Base-by-base conservation (phyloP, 2,888 invertebrate genomes). In the Idaea aversata region DNA sequence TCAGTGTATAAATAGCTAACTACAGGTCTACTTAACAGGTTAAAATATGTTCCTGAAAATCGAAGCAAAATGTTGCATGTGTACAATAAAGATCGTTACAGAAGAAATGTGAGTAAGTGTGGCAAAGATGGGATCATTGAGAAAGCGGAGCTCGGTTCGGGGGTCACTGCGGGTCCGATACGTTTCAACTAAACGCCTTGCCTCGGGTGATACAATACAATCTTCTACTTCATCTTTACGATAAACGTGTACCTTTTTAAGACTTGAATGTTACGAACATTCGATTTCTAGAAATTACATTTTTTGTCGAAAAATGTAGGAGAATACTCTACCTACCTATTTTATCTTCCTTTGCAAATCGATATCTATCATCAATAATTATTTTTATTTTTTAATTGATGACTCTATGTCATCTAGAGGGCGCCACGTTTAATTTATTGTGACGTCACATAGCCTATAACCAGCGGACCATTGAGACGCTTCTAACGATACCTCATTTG, bases 81-180 rank as follows among this genome's bases (percentile, higher is more conserved):
- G 66, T 62, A 72, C 70, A 71, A 71, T 47, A 47, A 68, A 75
- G 70, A 68, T 68, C 67, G 69, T 78, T 77, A 77, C 78, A 75
- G 81, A 80, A 84, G 80, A 82, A 81, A 80, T 79, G 77, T 74
- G 76, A 71, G 75, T 73, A 78, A 80, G 77, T 78, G 79, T 73
- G 77, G 77, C 73, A 78, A 72, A 86, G 88, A 89, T 88, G 87
- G 87, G 87, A 87, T 87, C 87, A 81, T 73, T 93, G 92, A 93
- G 88, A 83, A 90, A 93, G 89, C 85, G 86, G 77, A 77, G 73
- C 71, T 73, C 81, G 88, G 86, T 90, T 90, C 47, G 83, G 76
- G 79, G 93, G 89, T 91, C 88, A 82, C 75, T 73, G 75, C 78
- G 79, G 77, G 81, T 77, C 79, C 89, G 85, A 91, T 93, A 88